A percentile compares a stretch with the other conserved stretches of the same genome.
phyloP scores from a whole-genome alignment of 2,888 invertebrate species.

The Meghimatium bilineatum region DNA sequence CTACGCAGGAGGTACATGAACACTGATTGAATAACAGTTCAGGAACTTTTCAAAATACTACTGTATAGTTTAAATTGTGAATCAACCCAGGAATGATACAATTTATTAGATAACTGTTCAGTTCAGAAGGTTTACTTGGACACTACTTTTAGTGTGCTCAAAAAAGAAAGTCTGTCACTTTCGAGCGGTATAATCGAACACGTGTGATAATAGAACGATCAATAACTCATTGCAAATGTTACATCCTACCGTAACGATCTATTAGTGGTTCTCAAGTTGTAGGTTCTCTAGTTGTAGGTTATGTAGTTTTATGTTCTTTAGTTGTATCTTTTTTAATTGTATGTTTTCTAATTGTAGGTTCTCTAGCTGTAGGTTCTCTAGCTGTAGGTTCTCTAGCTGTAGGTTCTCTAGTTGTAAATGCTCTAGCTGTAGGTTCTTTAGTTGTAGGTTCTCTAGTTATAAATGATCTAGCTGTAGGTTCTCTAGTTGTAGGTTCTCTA shows the following conservation, averaged over 20 bases:
- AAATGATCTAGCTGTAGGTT: too few species aligned
- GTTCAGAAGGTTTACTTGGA: neutral
- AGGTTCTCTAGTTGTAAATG: too few species aligned
- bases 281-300: neutral
- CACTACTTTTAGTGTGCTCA: neutral
- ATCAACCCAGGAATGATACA: neutral
- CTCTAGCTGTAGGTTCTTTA: too few species aligned
- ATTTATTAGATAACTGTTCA: neutral
- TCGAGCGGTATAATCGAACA: neutral
- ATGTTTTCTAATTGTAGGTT: too few species aligned
- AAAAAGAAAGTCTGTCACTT: neutral
- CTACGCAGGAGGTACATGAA: neutral
- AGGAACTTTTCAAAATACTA: neutral
- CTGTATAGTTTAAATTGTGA: neutral
- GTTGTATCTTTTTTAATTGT: too few species aligned
- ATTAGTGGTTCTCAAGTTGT: neutral
- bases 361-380: too few species aligned
- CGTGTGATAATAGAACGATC: neutral
- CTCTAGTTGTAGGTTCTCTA: too few species aligned
- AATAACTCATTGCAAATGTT: slow-evolving; percentile 14
- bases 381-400: too few species aligned
- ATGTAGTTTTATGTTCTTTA: too few species aligned
- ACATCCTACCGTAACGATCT: neutral
- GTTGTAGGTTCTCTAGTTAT: too few species aligned
- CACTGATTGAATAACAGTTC: neutral